Percentiles rank a stretch among this genome's conserved stretches.
Conservation (phyloP, 2,113 vertebrate genomes). For the Taurulus bubalis region DNA sequence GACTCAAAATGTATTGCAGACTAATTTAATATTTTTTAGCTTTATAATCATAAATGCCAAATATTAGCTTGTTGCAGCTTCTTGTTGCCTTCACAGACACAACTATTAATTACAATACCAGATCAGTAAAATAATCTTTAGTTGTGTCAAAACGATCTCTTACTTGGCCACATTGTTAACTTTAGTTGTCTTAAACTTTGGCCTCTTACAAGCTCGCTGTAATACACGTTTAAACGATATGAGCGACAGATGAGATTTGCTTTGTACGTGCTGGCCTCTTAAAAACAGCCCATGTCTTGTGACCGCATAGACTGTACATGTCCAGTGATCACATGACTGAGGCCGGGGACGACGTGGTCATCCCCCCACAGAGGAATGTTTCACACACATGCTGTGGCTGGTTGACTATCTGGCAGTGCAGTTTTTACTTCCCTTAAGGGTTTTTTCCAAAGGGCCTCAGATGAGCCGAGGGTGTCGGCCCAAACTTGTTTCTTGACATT, state of each 20-base stretch:
- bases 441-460: background rate
- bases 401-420: background rate
- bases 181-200: background rate
- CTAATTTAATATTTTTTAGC: no score
- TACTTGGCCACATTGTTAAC: background rate
- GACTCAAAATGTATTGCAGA: no score
- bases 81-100: background rate
- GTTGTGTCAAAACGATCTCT: background rate
- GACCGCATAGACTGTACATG: background rate
- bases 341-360: background rate
- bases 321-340: conserved; percentile 41
- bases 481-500: conserved; percentile 4
- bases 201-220: background rate
- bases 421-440: background rate
- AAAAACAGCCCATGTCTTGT: background rate
- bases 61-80: background rate
- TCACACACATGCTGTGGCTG: conserved; percentile 30
- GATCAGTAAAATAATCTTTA: background rate
- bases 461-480: background rate
- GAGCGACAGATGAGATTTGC: background rate
- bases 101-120: background rate
- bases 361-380: conserved; percentile 59
- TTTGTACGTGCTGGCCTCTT: background rate
- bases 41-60: background rate
- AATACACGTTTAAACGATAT: background rate